Percentiles rank a stretch among this genome's conserved stretches.
phyloP scores from a whole-genome alignment of 2,113 vertebrate genomes.

The Orientallactaga bullata region DNA sequence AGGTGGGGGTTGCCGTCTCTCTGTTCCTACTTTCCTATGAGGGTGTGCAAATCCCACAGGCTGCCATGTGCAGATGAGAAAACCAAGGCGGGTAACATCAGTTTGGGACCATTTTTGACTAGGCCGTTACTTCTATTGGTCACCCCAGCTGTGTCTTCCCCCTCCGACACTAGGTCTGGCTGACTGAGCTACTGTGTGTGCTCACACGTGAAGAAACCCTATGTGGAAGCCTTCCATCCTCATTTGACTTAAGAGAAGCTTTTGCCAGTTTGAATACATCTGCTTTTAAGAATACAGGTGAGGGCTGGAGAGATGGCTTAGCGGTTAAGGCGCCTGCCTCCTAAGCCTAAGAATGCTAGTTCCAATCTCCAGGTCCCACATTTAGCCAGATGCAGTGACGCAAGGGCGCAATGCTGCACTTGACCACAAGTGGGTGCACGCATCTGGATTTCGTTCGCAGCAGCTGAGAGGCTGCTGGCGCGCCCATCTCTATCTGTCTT shows the following conservation, averaged over 20 bases:
- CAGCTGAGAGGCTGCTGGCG: no score
- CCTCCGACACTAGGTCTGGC: background rate
- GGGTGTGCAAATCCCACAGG: background rate
- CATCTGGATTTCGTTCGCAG: no score
- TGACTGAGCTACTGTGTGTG: background rate
- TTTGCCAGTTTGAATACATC: background rate
- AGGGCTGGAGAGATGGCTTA: no score
- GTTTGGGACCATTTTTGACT: background rate
- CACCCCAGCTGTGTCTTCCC: background rate
- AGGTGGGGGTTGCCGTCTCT: background rate
- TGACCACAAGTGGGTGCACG: no score
- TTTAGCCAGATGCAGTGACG: no score
- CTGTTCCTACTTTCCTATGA: background rate
- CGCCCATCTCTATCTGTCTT: no score
- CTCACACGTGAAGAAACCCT: background rate
- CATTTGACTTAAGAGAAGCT: constrained; percentile 11
- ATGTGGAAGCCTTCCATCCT: background rate
- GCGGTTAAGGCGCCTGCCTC: no score
- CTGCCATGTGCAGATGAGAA: background rate
- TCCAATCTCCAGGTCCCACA: no score
- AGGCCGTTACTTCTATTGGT: background rate
- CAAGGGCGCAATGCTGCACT: no score
- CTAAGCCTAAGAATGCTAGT: no score
- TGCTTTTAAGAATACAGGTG: constrained; percentile 2
- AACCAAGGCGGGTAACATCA: background rate